Base-by-base conservation (phyloP, 2,113 vertebrate species). In the Campylomormyrus tamandua region DNA sequence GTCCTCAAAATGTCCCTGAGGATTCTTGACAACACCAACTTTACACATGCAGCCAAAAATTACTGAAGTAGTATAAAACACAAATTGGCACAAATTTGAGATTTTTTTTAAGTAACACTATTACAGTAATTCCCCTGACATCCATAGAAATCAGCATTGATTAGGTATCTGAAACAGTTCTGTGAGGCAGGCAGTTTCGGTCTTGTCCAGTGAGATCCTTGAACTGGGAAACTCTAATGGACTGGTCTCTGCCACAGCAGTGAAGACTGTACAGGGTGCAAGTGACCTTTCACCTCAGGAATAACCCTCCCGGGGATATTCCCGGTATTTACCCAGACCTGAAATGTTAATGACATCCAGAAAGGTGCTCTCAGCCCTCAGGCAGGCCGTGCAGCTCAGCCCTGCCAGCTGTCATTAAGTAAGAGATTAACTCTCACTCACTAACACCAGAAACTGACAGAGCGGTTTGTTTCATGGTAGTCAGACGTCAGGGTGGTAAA, bases 321-420 rank as follows among this genome's bases (percentile, higher is more conserved):
- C 83, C 31, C 3, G 46, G 87, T 52, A 83, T 83, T 89, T 66
- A 46, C 90, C 87, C 56, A 50, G 45, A 88, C 50, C 46, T 87
- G 35, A 50, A 80, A 27, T 39, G 49, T 50, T 89, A 90, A 89
- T 85, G 88, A 50, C 88, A 89, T 90, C 87, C 77, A 86, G 90
- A 89, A 50, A 85, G 53, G 19, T 5, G 8, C 21, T 21, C 6
- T 45, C 13, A 35, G 42, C n/a, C 52, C 45, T 17, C 53, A 13
- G 70, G 45, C 77, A 56, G 77, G 77, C 74, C 2, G 1, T 11
- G 49, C 50, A 7, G 85, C 56, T 4, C 56, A 48, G 24, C 49
- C 2, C 17, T 70, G 70, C 31, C 46, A 56, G 86, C 11, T 42
- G 46, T 19, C 62, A 83, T 80, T 88, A 77, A 46, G 56, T 21